Percentiles rank a stretch among this genome's conserved stretches.
Evolutionary conservation across 2,797 vertebrate species (phyloP).

Genomic region (Alectoris magna): DNA sequence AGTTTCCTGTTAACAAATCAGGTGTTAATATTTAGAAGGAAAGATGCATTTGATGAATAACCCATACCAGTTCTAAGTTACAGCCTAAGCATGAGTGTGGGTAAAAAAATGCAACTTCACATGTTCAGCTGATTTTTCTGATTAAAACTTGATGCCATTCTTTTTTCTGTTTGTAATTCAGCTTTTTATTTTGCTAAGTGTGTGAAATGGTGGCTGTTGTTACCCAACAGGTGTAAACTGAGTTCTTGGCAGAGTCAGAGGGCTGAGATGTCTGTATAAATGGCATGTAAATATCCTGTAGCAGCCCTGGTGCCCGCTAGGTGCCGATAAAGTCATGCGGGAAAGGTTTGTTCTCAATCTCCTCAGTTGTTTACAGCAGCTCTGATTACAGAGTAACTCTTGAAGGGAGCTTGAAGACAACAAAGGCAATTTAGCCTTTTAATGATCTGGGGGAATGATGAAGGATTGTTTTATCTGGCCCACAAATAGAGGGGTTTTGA

Average conservation of each 20-base stretch:
- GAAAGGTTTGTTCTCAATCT: not conserved
- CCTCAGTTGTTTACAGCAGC: not conserved
- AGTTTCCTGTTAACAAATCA: not conserved
- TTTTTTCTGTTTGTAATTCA: not conserved
- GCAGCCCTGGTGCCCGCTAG: not conserved
- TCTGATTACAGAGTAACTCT: not conserved
- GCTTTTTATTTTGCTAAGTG: not conserved
- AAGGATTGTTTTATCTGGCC: not conserved
- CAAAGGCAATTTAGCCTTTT: not conserved
- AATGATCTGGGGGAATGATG: not conserved
- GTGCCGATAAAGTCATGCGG: not conserved
- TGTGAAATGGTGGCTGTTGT: not conserved
- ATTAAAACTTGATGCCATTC: not conserved
- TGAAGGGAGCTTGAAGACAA: not conserved
- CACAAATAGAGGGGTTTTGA: not conserved
- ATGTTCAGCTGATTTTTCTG: accelerated
- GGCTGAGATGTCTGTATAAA: not conserved
- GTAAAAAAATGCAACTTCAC: not conserved
- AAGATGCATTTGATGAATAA: not conserved
- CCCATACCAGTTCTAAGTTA: not conserved
- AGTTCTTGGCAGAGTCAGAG: not conserved
- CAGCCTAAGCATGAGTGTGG: accelerated
- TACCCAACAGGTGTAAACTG: not conserved
- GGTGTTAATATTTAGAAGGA: not conserved
- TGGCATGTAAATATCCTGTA: not conserved